Base-by-base conservation (phyloP, 1,140 invertebrate species). In the Euwallacea fornicatus region DNA sequence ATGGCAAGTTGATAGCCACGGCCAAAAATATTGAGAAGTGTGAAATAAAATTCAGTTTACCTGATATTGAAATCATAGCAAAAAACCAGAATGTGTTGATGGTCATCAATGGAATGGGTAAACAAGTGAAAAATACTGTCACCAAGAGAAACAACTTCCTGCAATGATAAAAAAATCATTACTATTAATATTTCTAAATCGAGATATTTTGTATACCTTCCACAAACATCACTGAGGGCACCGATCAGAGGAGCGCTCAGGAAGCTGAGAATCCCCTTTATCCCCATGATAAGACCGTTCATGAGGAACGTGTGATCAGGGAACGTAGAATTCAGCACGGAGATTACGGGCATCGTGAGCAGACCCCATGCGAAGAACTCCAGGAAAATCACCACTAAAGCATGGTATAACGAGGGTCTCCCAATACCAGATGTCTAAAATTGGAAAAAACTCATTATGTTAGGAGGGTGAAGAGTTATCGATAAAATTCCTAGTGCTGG, bases 41-140 rank as follows among this genome's bases (percentile, higher is more conserved):
- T 4, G 21, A 33, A 33, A 33, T 50, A 13, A 50, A 50, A 50
- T 1, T 0, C 15, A 69, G 63, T 54, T 50, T 61, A 71, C 69
- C 69, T 74, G 95, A 98, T 81, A 99, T 96, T 77, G 95, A 97
- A 83, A 99, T 97, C 92, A 99, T 96, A 59, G 97, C 97, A 85
- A 99, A 99, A 83, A 99, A 99, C 97, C 97, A 99, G 95, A 96
- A 99, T 60, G 97, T 96, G 85, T 98, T 98, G 79, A 99, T 93
- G 80, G 93, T 96, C 94, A 99, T 98, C 62, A 99, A 87, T 62
- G 98, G 98, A 81, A 99, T 99, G 47, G 98, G 98, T 72, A 95
- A 92, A 85, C 98, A 99, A 6, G 98, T 99, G 84, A 98, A 99
- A 83, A 98, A 97, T 75, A 99, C 98, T 61, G 98, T 99, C 74